Evolutionary conservation across 2,113 vertebrate genomes (phyloP), one percentile per base, ranked within the genome.

Genomic region (Desmodus rotundus): DNA sequence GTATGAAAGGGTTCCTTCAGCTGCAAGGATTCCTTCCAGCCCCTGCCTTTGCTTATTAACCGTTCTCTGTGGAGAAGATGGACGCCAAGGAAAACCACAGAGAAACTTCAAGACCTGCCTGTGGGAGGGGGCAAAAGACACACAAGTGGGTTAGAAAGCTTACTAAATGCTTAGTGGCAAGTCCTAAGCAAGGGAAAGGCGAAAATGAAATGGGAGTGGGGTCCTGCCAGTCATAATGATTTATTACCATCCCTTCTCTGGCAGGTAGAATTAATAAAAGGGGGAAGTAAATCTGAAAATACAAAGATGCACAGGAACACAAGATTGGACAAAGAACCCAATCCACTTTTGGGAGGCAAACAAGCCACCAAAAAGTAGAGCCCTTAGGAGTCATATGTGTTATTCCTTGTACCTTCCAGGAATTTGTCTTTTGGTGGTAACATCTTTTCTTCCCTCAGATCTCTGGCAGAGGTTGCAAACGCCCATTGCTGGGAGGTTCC

Each of bases 41-140:
- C 47, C 74, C 96, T 90, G 89, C 67, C 80, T 96, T 82, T 97
- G 95, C 93, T 96, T 95, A 95, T 86, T 93, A 95, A 87, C 36
- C 74, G 87, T 68, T 89, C 81, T 81, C 88, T 73, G 95, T 88
- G 77, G 47, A 77, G 85, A 94, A 94, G 78, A 89, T n/a, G 58
- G 61, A 68, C 84, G 81, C 36, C 36, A 56, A 93, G 41, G 77
- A 95, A 93, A 95, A 92, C 4, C 65, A 72, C 76, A 85, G 33
- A 52, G 72, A 78, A 67, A 41, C 43, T 54, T 81, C 31, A 63
- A 94, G 82, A 50, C 76, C 38, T 83, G 86, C 43, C 26, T 22
- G 36, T 31, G 15, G 24, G 67, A 22, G 2, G 31, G 9, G 22
- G 13, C 2, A 7, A 10, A 26, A 74, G 61, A 56, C 13, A 73